Base-by-base conservation (phyloP, 2,113 vertebrate genomes). In the Lophura nycthemera region DNA sequence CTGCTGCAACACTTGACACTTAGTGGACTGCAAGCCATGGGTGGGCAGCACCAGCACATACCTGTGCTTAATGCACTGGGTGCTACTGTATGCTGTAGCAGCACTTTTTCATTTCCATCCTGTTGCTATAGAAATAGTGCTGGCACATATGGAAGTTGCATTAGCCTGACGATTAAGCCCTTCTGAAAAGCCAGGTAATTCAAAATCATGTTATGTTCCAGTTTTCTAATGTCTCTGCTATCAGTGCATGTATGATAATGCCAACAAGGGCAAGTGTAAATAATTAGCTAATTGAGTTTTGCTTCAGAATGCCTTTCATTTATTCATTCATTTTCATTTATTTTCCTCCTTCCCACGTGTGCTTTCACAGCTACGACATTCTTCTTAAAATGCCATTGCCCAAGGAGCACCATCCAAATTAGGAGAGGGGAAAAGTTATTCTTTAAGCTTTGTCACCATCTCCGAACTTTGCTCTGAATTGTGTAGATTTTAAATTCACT, bases 1-100 rank as follows among this genome's bases (percentile, higher is more conserved):
- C 90, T 93, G 69, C 90, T 86, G 84, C 5, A 61, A 90, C 82
- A 83, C 77, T 95, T 92, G 32, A 5, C 32, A 21, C 56, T 59
- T n/a, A 32, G n/a, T 12, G 18, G 56, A 19, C 16, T 38, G 11
- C 6, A 10, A 36, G 24, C 42, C 34, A 13, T 2, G 2, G 1
- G 1, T 8, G 27, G 59, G 38, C 1, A 0, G 3, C 24, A 34
- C 30, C 9, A 40, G 15, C 24, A n/a, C 11, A 21, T 3, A 0
- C 10, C 66, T 22, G 8, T 60, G 25, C 82, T 86, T 72, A 61
- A 40, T 47, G 13, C 36, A 36, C 8, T 72, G 16, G 22, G 34
- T 79, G 50, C 13, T 76, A 16, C 24, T 45, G 3, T n/a, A 2
- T 54, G 27, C 52, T 2, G 40, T 8, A 81, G 77, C 36, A 74